Conservation (phyloP, 2,888 invertebrate genomes). For the Aphidius colemani region DNA sequence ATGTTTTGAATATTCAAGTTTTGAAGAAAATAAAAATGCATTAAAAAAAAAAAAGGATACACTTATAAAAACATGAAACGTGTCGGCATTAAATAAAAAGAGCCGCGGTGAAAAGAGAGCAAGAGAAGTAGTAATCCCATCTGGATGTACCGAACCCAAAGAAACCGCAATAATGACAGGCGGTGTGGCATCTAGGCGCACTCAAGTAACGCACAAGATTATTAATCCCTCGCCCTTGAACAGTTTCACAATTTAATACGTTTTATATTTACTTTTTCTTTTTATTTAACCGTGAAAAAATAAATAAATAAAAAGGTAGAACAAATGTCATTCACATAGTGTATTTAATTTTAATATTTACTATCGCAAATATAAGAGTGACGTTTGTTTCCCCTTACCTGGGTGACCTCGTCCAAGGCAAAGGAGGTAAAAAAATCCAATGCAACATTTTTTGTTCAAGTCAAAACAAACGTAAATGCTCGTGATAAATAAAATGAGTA, state of each 20-base stretch:
- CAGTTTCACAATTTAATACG: conserved; percentile 2
- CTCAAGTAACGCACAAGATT: not conserved
- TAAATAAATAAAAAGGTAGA: no score
- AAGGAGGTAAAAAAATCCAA: not conserved
- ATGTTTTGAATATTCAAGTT: no score
- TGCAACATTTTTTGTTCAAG: not conserved
- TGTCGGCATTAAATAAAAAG: no score
- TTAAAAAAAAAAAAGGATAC: no score
- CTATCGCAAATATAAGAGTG: no score
- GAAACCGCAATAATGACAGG: conserved; percentile 16
- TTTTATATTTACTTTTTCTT: no score
- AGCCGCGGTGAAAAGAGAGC: no score
- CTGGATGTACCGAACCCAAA: conserved; percentile 3
- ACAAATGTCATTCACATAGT: not conserved
- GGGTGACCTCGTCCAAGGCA: conserved; percentile 6
- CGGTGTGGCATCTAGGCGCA: no score
- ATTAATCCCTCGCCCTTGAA: not conserved
- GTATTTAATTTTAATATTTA: not conserved
- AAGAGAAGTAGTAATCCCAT: not conserved
- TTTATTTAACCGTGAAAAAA: no score
- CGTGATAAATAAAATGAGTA: conserved; percentile 3
- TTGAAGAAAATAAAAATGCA: no score
- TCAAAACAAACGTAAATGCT: conserved; percentile 14
- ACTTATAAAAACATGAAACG: no score
- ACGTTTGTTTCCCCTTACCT: not conserved